Conservation (phyloP, 2,113 vertebrate genomes). For the Chunga burmeisteri region DNA sequence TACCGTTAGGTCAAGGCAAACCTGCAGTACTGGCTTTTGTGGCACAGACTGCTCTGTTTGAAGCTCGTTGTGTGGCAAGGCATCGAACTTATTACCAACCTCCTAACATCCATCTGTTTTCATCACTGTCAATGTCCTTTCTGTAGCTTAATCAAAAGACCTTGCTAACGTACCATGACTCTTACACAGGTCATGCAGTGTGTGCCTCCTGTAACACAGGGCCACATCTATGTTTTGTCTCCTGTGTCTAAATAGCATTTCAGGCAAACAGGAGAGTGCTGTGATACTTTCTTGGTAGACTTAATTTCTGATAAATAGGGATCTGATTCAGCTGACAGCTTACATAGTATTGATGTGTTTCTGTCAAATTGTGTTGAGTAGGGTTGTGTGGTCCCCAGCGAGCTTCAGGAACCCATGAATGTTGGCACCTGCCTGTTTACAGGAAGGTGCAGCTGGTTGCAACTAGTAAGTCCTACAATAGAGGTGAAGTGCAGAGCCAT, state of each 20-base stretch:
- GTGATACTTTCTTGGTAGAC: background rate
- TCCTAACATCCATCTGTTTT: background rate
- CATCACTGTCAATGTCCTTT: background rate
- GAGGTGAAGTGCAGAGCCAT: background rate
- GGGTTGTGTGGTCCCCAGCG: background rate
- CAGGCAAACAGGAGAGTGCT: background rate
- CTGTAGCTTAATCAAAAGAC: background rate
- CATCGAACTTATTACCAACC: background rate
- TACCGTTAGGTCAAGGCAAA: background rate
- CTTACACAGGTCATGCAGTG: background rate
- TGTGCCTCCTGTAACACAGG: accelerated
- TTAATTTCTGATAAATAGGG: background rate
- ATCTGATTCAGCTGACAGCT: background rate
- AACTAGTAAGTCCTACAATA: accelerated
- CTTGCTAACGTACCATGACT: accelerated
- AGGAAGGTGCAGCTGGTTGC: background rate
- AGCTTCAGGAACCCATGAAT: background rate
- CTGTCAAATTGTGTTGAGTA: background rate
- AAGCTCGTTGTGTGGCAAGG: background rate
- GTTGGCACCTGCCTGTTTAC: background rate
- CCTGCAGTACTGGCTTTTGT: background rate
- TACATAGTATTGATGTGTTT: background rate
- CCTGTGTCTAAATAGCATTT: background rate
- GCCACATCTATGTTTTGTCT: background rate
- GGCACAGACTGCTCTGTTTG: background rate